Conservation (phyloP, 2,888 invertebrate genomes). For the Zygothrica quintamaculata region DNA sequence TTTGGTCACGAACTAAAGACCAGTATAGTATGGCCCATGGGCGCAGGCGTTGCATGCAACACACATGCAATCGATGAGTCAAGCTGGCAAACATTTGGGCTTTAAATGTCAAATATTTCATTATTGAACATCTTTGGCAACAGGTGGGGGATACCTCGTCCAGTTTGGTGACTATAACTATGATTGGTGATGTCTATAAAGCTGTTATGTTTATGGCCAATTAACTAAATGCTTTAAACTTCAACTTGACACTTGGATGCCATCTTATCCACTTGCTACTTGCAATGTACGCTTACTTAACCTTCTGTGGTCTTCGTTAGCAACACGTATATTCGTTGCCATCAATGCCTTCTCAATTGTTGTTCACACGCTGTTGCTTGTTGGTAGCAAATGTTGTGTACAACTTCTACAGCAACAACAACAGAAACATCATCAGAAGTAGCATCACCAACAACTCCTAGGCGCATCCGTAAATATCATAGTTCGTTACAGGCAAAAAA, state of each 20-base stretch:
- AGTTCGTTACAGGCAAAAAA: slow-evolving; percentile 54
- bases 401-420: slow-evolving; percentile 4
- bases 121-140: slow-evolving; percentile 14
- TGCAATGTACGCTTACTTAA: slow-evolving; percentile 53
- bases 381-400: slow-evolving; percentile 11
- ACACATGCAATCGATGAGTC: slow-evolving; percentile 42
- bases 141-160: slow-evolving; percentile 6
- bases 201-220: slow-evolving; percentile 43
- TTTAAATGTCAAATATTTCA: slow-evolving; percentile 68
- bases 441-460: slow-evolving; percentile 35
- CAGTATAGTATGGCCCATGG: slow-evolving; percentile 23
- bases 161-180: slow-evolving; percentile 12
- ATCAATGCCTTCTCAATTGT: slow-evolving; percentile 33
- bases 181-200: slow-evolving; percentile 34
- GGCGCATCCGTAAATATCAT: slow-evolving; percentile 65
- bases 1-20: slow-evolving; percentile 47
- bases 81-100: slow-evolving; percentile 16
- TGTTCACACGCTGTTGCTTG: slow-evolving; percentile 62
- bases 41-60: slow-evolving; percentile 46
- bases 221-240: slow-evolving; percentile 69
- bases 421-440: too few species aligned
- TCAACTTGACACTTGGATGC: slow-evolving; percentile 76
- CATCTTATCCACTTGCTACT: slow-evolving; percentile 12
- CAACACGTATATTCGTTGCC: too few species aligned
- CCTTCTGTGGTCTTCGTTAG: slow-evolving; percentile 51